Conservation (phyloP, 2,797 vertebrate species). For the Ctenosaura bakeri region DNA sequence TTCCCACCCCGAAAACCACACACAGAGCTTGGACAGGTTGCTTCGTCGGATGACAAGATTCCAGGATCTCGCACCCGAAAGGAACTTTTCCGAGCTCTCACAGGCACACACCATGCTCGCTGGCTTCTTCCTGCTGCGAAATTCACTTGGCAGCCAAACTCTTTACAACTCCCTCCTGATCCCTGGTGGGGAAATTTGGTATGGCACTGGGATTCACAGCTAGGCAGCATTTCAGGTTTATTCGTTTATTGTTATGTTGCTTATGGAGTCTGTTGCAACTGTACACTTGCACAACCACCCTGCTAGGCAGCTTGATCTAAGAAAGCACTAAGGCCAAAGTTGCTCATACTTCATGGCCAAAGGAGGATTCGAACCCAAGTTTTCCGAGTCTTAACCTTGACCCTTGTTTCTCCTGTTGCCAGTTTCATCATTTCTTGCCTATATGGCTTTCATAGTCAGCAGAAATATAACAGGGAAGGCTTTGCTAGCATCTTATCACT, state of each 20-base stretch:
- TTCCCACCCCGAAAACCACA: not conserved
- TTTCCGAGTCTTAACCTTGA: not conserved
- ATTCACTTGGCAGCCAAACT: not conserved
- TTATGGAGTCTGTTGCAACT: no score
- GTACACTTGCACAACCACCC: no score
- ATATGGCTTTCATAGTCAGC: not conserved
- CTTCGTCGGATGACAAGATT: no score
- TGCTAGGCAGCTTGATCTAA: no score
- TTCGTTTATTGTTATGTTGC: not conserved
- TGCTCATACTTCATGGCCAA: no score
- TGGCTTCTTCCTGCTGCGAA: not conserved
- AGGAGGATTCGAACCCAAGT: not conserved
- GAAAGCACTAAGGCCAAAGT: no score
- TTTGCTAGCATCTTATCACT: not conserved
- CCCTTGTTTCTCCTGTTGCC: not conserved
- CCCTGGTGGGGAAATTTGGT: not conserved
- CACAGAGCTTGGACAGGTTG: no score
- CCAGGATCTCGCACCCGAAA: not conserved
- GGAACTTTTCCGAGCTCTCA: no score
- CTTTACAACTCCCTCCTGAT: not conserved
- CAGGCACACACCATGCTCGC: not conserved
- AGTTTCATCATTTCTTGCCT: not conserved
- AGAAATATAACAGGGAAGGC: not conserved
- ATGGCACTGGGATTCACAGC: accelerated
- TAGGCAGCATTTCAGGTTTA: not conserved